Evolutionary conservation across 2,888 invertebrate genomes (phyloP).

Genomic region (Drosophila lutescens): DNA sequence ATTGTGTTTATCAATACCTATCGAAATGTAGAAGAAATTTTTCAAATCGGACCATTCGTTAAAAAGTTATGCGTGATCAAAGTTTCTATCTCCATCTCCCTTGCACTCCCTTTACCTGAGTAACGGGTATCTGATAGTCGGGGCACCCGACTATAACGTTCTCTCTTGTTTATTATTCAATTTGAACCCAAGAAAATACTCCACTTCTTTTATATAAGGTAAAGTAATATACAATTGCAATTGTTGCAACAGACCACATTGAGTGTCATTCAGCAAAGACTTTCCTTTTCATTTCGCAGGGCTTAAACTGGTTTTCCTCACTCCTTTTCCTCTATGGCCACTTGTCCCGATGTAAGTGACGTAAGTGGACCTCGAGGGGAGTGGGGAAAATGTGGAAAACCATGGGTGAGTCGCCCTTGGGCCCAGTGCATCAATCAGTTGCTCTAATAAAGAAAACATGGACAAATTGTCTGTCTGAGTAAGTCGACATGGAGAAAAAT

Average conservation of each 20-base stretch:
- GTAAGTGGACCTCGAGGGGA: slow-evolving; percentile 33
- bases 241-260: slow-evolving; percentile 34
- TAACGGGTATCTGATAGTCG: no score
- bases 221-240: slow-evolving; percentile 29
- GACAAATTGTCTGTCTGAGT: slow-evolving; percentile 48
- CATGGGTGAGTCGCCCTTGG: slow-evolving; percentile 59
- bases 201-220: slow-evolving; percentile 18
- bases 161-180: slow-evolving; percentile 5
- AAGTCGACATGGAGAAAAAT: slow-evolving; percentile 21
- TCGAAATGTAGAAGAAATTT: no score
- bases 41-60: no score
- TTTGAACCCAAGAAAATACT: slow-evolving; percentile 1
- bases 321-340: slow-evolving; percentile 12
- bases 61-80: no score
- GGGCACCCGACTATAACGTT: no score
- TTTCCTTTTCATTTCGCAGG: slow-evolving; percentile 61
- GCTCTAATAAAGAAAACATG: slow-evolving; percentile 61
- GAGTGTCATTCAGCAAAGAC: slow-evolving; percentile 66
- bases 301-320: slow-evolving; percentile 27
- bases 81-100: no score
- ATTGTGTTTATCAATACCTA: no score
- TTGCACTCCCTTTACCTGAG: no score
- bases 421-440: slow-evolving; percentile 73
- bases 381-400: slow-evolving; percentile 5
- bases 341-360: slow-evolving; percentile 43